Conservation (phyloP, 2,113 vertebrate genomes). For the Scopus umbretta region DNA sequence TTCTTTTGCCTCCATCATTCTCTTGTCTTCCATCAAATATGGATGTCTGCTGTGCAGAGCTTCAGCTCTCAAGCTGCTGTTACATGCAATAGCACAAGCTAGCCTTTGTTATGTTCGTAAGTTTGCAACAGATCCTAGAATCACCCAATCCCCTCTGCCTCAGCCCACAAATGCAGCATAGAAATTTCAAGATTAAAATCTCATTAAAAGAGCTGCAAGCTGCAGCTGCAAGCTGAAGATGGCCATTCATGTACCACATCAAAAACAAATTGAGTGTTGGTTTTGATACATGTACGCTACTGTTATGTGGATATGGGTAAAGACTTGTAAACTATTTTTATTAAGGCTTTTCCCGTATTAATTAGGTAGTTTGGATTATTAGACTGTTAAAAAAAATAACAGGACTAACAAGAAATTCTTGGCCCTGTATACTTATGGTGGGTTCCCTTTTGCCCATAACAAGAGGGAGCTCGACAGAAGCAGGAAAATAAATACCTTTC, state of each 20-base stretch:
- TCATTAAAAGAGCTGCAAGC: background rate
- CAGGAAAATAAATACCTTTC: background rate
- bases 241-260: background rate
- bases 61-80: background rate
- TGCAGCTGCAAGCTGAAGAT: background rate
- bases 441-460: background rate
- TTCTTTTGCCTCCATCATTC: background rate
- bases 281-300: background rate
- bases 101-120: background rate
- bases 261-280: background rate
- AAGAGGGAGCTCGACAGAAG: background rate
- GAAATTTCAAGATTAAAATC: background rate
- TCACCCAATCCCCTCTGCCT: background rate
- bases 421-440: rapidly evolving
- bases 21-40: background rate
- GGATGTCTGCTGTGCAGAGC: background rate
- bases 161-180: background rate
- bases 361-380: too few species aligned
- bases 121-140: background rate
- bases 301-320: background rate
- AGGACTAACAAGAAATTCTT: background rate
- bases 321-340: background rate
- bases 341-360: background rate
- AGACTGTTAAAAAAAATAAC: background rate
- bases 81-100: background rate